These are phyloP conservation scores for Grus americana DNA, from an alignment of 2,113 vertebrate species.

Conservation along the genomic window DNA sequence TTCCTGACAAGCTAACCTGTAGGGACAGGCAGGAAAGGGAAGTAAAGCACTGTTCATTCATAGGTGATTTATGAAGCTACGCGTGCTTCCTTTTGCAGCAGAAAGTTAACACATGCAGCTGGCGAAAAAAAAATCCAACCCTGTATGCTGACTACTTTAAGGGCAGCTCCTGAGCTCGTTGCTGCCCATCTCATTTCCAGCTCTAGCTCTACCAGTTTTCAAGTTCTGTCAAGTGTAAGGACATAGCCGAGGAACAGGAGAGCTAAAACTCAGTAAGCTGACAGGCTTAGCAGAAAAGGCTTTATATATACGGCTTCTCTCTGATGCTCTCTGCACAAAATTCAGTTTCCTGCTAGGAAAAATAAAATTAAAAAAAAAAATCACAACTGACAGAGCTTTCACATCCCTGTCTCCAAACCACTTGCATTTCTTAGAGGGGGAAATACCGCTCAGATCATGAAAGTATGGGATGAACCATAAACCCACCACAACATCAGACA, in stretches of 20 bases:
- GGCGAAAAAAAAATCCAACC: not conserved
- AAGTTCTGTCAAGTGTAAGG: not conserved
- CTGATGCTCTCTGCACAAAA: not conserved
- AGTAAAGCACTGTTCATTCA: not conserved
- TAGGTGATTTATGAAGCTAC: not conserved
- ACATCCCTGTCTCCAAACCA: not conserved
- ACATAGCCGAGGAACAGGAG: not conserved
- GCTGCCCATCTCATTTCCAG: not conserved
- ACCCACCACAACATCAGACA: too few relatives aligned
- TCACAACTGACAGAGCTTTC: not conserved
- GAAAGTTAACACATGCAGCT: not conserved
- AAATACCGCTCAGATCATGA: not conserved
- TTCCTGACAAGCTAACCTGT: not conserved
- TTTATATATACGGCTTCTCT: not conserved
- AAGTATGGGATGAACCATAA: not conserved
- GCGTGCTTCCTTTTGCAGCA: not conserved
- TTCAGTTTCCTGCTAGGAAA: not conserved
- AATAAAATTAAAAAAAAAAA: too few relatives aligned
- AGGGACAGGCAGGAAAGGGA: slow-evolving; percentile 3
- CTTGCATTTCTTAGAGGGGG: not conserved
- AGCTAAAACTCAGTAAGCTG: not conserved
- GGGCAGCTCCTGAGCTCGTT: not conserved
- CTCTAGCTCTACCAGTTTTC: not conserved
- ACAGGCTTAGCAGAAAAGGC: not conserved
- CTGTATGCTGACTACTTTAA: not conserved